Evolutionary conservation across 1,140 invertebrate species (phyloP).

Genomic region (Neodiprion virginianus): DNA sequence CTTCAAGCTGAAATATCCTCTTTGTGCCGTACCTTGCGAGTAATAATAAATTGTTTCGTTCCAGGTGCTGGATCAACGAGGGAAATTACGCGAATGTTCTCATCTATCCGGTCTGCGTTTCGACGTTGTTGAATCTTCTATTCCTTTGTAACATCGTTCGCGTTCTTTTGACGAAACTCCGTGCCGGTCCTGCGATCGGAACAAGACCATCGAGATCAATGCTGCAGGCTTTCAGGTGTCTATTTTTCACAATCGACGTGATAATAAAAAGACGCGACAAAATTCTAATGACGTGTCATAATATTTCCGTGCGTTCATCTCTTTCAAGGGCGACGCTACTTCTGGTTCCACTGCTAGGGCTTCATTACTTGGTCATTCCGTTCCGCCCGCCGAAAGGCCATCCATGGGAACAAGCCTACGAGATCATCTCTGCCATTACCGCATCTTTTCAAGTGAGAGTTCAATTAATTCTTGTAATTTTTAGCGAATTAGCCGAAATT

Average conservation of each 20-base stretch:
- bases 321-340: conserved; percentile 82
- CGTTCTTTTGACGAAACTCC: conserved; percentile 87
- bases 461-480: conserved; percentile 22
- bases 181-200: conserved; percentile 68
- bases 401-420: conserved; percentile 79
- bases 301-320: conserved; percentile 38
- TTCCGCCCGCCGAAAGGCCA: conserved; percentile 78
- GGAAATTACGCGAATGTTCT: conserved; percentile 76
- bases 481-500: no score
- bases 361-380: conserved; percentile 89
- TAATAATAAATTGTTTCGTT: conserved; percentile 33
- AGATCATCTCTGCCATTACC: conserved; percentile 82
- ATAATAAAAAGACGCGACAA: no score
- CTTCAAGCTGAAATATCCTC: no score
- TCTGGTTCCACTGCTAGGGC: conserved; percentile 81
- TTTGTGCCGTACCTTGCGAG: no score
- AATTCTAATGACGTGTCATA: no score
- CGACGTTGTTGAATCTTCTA: conserved; percentile 83
- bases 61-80: conserved; percentile 86
- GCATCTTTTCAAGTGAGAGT: conserved; percentile 85
- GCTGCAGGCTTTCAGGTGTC: conserved; percentile 78
- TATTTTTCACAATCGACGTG: not conserved
- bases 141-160: conserved; percentile 95
- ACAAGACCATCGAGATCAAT: conserved; percentile 73
- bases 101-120: conserved; percentile 79